Evolutionary conservation across 2,113 vertebrate genomes (phyloP).

Genomic region (Anhinga rufa): DNA sequence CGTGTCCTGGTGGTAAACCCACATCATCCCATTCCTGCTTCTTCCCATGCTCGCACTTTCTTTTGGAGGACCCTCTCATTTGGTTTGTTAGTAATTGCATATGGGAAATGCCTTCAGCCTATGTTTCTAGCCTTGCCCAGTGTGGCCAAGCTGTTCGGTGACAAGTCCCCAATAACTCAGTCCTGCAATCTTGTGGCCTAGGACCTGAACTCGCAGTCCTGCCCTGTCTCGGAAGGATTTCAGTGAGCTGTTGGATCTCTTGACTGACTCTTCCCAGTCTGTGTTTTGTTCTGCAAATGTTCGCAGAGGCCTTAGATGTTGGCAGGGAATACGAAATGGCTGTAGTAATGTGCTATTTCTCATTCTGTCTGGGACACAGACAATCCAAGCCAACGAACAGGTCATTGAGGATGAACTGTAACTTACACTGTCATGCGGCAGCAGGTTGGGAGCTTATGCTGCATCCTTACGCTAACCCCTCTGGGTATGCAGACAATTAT

Average conservation of each 20-base stretch:
- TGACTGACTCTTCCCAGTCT: not conserved
- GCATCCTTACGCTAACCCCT: not conserved
- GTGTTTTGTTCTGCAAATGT: not conserved
- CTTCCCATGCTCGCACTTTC: not conserved
- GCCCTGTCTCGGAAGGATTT: not conserved
- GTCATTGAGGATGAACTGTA: not conserved
- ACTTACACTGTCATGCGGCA: not conserved
- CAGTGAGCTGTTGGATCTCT: not conserved
- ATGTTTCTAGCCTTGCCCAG: not conserved
- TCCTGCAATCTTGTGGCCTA: not conserved
- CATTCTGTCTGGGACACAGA: not conserved
- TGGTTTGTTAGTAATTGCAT: not conserved
- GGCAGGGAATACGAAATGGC: not conserved
- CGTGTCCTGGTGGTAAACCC: not conserved
- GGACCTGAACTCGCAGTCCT: not conserved
- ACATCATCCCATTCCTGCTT: not conserved
- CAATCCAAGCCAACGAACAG: not conserved
- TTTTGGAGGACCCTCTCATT: not conserved
- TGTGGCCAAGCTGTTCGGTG: not conserved
- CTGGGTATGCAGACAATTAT: not conserved
- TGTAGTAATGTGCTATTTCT: not conserved
- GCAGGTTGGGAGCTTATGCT: not conserved
- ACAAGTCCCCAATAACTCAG: not conserved
- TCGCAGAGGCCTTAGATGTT: not conserved
- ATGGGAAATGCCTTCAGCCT: not conserved